Evolutionary conservation across 2,797 vertebrate genomes (phyloP), one percentile per base, ranked within the genome.

Genomic region (Denticeps clupeoides): DNA sequence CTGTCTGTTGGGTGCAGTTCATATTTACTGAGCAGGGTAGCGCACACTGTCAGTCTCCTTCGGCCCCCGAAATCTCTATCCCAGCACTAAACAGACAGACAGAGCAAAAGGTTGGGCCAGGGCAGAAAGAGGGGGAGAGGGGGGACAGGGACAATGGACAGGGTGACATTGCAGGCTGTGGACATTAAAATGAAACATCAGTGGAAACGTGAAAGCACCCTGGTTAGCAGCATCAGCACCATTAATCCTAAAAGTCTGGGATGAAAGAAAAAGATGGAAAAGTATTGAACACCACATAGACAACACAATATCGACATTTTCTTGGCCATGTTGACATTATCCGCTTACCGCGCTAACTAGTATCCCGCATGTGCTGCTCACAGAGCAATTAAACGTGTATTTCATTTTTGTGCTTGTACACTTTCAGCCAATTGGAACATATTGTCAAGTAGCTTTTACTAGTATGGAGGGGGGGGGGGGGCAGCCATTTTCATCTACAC

Each of bases 11-110:
- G 72, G 72, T 80, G 78, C 78, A 83, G 81, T 82, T 84, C 83
- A 86, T 84, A 84, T 83, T 83, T 82, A 85, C 82, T 81, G 81
- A 83, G 80, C 81, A 84, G 76, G 75, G 70, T 73, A 82, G 82
- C 75, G 64, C 76, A 70, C 70, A 80, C 78, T 84, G 81, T 84
- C 80, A 84, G 75, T 82, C 78, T 78, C 74, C 53, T 74, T 79
- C 72, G 62, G 79, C 80, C 78, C n/a, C 81, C 77, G 75, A 83
- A 79, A 80, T 82, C 83, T 85, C 80, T 81, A 80, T 84, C 70
- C 74, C 64, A 64, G 59, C 63, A 61, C 78, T 82, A 82, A 84
- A 78, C 67, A 81, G 83, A 82, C 80, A 76, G 71, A 72, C 56
- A 54, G 78, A 75, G 79, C 77, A 74, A 79, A 80, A 82, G 82